Conservation (phyloP, 2,888 invertebrate species). For the Platerodrilus igneus region DNA sequence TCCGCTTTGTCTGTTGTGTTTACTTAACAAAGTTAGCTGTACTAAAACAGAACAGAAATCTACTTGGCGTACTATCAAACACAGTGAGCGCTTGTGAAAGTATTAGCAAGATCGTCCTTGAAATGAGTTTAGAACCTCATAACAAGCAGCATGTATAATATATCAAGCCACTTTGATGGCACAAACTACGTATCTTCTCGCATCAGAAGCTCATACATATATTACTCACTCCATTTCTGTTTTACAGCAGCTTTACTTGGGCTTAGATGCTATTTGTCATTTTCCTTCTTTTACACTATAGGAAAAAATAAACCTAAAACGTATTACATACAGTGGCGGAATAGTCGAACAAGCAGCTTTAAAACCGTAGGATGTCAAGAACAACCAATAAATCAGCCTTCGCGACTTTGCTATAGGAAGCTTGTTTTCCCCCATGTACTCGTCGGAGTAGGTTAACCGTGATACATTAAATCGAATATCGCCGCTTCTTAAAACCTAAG, state of each 20-base stretch:
- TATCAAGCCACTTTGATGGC: conserved; percentile 19
- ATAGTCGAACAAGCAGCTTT: too few relatives aligned
- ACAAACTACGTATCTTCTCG: conserved; percentile 25
- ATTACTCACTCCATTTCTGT: conserved; percentile 23
- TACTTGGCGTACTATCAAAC: conserved; percentile 16
- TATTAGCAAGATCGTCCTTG: conserved; percentile 16
- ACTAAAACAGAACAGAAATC: conserved; percentile 12
- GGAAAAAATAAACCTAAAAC: too few relatives aligned
- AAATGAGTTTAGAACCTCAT: conserved; percentile 19
- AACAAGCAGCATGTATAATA: conserved; percentile 21
- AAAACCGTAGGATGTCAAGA: too few relatives aligned
- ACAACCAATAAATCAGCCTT: too few relatives aligned
- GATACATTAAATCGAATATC: too few relatives aligned
- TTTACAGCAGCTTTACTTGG: conserved; percentile 12
- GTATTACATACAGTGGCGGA: too few relatives aligned
- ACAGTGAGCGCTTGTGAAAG: conserved; percentile 14
- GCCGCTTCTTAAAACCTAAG: too few relatives aligned
- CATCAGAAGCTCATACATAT: conserved; percentile 29
- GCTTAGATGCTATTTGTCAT: conserved; percentile 18
- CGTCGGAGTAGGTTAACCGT: too few relatives aligned
- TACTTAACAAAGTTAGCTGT: conserved; percentile 18
- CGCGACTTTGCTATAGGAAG: too few relatives aligned
- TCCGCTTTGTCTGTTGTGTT: conserved; percentile 11
- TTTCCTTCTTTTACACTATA: too few relatives aligned
- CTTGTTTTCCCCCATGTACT: too few relatives aligned